Conservation (phyloP, 2,113 vertebrate genomes). For the Phoxinus phoxinus region DNA sequence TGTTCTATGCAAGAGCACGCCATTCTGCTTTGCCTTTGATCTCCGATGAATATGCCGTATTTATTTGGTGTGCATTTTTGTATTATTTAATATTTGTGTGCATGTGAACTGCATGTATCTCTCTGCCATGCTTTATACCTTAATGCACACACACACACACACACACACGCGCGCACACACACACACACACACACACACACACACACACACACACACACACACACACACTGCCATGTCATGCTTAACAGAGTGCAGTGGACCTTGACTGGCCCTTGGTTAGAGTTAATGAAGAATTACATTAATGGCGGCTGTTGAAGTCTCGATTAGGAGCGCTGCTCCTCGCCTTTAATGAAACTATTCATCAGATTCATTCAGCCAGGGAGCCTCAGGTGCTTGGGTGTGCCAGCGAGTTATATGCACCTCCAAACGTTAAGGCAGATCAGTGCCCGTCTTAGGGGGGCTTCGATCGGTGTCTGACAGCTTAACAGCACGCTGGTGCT, state of each 20-base stretch:
- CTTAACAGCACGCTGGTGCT: constrained; percentile 43
- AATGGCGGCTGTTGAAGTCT: constrained; percentile 54
- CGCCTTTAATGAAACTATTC: constrained; percentile 59
- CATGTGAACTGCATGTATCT: neutral
- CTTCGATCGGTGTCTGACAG: constrained; percentile 49
- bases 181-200: constrained; percentile 4
- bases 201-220: neutral
- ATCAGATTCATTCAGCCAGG: constrained; percentile 54
- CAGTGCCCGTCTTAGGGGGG: constrained; percentile 39
- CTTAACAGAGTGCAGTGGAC: constrained; percentile 28
- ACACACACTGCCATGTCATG: neutral
- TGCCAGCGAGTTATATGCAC: neutral
- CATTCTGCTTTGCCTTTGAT: constrained; percentile 26
- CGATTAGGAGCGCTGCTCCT: constrained; percentile 57
- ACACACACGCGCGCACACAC: constrained; percentile 12
- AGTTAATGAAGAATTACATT: constrained; percentile 58
- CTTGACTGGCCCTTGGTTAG: constrained; percentile 48
- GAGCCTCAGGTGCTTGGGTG: constrained; percentile 40
- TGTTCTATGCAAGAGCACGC: constrained; percentile 21
- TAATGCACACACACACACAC: constrained; percentile 30
- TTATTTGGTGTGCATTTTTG: constrained; percentile 5
- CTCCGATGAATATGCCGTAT: constrained; percentile 8
- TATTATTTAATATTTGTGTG: constrained; percentile 24
- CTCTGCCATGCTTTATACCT: neutral
- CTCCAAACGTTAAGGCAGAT: constrained; percentile 44